A percentile compares a stretch with the other conserved stretches of the same genome.
These are phyloP conservation scores for Amblyornis subalaris DNA, from an alignment of 2,113 vertebrate genomes.

Conservation along the genomic window DNA sequence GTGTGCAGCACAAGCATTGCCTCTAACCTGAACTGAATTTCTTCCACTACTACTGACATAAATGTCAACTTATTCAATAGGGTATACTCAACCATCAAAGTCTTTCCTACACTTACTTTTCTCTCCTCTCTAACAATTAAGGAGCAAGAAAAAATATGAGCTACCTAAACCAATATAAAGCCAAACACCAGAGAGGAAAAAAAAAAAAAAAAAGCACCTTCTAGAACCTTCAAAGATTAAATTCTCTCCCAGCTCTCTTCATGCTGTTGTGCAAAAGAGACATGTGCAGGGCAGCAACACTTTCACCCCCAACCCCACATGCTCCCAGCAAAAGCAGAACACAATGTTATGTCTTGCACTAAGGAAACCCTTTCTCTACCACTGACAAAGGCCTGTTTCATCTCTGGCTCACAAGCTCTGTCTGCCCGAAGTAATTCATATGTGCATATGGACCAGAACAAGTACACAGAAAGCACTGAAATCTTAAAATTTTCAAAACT, in stretches of 20 bases:
- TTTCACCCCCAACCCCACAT: not conserved
- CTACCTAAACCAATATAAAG: not conserved
- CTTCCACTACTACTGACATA: not conserved
- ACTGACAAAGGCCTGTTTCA: not conserved
- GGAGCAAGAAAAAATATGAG: not conserved
- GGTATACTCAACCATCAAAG: not conserved
- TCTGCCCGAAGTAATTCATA: not conserved
- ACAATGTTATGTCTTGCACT: fast-evolving
- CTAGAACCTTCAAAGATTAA: not conserved
- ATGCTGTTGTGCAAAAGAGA: not conserved
- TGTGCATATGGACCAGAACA: not conserved
- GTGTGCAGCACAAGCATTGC: not conserved
- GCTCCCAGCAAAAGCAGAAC: not conserved
- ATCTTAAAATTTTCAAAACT: not conserved
- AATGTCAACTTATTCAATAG: not conserved
- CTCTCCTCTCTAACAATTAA: not conserved
- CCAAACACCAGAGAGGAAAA: not conserved
- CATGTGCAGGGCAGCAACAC: fast-evolving
- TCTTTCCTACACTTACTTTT: not conserved
- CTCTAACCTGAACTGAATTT: not conserved
- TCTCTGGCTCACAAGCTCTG: not conserved
- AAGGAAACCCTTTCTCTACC: not conserved
- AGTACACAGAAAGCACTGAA: not conserved
- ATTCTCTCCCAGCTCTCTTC: not conserved
- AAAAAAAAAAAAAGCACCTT: not conserved